Evolutionary conservation across 2,113 vertebrate species (phyloP), one percentile per base, ranked within the genome.

Genomic region (Tamias sibiricus): DNA sequence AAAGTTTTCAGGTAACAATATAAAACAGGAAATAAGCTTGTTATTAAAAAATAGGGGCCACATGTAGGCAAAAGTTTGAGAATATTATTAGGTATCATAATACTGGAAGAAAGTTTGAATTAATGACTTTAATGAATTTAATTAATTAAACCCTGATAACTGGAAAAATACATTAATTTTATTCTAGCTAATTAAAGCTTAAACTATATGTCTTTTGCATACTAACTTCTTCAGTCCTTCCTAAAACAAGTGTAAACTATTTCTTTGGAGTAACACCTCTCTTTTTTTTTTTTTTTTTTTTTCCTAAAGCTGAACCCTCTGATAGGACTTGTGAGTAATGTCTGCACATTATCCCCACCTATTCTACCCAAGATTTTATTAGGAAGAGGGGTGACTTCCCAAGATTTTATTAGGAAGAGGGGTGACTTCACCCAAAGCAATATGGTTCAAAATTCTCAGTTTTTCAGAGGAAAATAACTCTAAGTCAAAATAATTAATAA

Each of bases 401-500:
- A 28, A 94, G 52, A 42, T 30, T 26, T 89, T 93, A 62, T 76
- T 87, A 37, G 40, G 49, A 89, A 77, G 28, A 0, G 3, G n/a
- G 2, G 1, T 92, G 10, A 64, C n/a, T 94, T 93, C 54, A 74
- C 52, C 81, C 0, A 80, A 94, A 94, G 9, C 57, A 32, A 20
- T n/a, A 88, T 20, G 20, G 16, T 90, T 49, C 76, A 85, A 95
- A 97, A 96, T 69, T 16, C 40, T 96, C 76, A 94, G 87, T 0
- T 77, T 59, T 64, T 17, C 54, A 14, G 62, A 71, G 28, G 79
- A 54, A 84, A 84, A 16, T 94, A 97, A 95, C 32, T 52, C 8
- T 19, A 95, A 95, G 74, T 79, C 71, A 94, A 97, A 98, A 94
- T 54, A 95, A 57, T 91, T 93, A 91, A 96, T 95, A 37, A 97